Evolutionary conservation across 2,113 vertebrate species (phyloP).

Genomic region (Antechinus flavipes): DNA sequence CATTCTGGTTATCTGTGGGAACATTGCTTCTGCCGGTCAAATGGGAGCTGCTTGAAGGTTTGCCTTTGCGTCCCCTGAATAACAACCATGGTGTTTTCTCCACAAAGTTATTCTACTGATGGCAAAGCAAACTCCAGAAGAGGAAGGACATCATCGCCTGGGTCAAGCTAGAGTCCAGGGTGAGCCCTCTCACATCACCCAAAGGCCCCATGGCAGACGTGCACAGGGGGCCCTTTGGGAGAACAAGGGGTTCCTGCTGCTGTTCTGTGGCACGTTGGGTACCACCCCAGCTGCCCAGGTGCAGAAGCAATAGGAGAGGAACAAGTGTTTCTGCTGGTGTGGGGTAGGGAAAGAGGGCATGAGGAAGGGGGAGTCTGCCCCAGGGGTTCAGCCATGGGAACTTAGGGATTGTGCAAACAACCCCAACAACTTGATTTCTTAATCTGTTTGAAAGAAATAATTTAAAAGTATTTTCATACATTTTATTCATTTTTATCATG

Average conservation of each 20-base stretch:
- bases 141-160: constrained; percentile 96
- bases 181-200: constrained; percentile 96
- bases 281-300: constrained; percentile 97
- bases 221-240: constrained; percentile 93
- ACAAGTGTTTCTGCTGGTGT: constrained; percentile 96
- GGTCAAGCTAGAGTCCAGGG: constrained; percentile 97
- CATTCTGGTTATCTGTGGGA: neutral
- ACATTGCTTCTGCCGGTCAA: neutral
- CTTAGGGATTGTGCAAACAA: constrained; percentile 79
- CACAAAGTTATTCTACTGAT: constrained; percentile 97
- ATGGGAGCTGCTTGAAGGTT: neutral
- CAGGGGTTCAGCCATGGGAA: constrained; percentile 66
- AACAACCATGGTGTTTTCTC: constrained; percentile 99
- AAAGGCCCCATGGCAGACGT: constrained; percentile 98
- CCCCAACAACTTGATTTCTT: constrained; percentile 83
- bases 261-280: constrained; percentile 94
- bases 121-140: constrained; percentile 91
- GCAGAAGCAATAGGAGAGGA: constrained; percentile 97
- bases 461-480: constrained; percentile 88
- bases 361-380: neutral
- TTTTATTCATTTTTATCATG: constrained; percentile 49
- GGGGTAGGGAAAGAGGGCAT: neutral
- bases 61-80: no score
- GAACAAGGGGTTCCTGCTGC: constrained; percentile 96
- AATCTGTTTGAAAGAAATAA: constrained; percentile 84